Base-by-base conservation (phyloP, 2,113 vertebrate species). In the Myxocyprinus asiaticus region DNA sequence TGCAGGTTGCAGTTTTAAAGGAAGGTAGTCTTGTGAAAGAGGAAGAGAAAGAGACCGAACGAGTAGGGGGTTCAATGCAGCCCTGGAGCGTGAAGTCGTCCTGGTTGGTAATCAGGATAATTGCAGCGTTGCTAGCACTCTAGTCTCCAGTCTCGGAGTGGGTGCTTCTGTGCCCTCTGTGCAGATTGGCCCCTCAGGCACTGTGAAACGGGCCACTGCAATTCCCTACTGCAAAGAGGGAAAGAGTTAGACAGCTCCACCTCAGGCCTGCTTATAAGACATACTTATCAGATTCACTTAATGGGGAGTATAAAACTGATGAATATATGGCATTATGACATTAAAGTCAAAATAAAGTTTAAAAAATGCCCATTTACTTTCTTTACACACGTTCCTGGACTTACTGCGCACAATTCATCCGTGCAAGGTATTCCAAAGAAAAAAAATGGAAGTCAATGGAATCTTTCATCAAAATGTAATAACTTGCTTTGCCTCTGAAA, bases 91-190 rank as follows among this genome's bases (percentile, higher is more conserved):
- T 87, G 85, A 87, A 67, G 45, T 71, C 56, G 78, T 59, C 66
- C 81, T 83, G 73, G 70, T 83, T 85, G 78, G 86, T 91, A 91
- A 92, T 92, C 88, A 89, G 90, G 88, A 90, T 92, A 91, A 92
- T 90, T 92, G 89, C 82, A 81, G 79, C 83, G 84, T 88, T 90
- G 84, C 87, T 85, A 76, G 70, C 86, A 84, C 82, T 77, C 80
- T 79, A 85, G 86, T 82, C 81, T 82, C 81, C 77, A 58, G 11
- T 83, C 73, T 65, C 80, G 65, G 79, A 77, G 76, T 82, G 83
- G 83, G 78, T 81, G 66, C 77, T 85, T 89, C 76, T 61, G 82
- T 22, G 84, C 82, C 85, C 84, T 68, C 82, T 76, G 81, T 85
- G 87, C 79, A 83, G 74, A 88, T 88, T 79, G 22, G 76, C 59